These are phyloP conservation scores for Anastrepha obliqua DNA, from an alignment of 1,140 invertebrate genomes.

Conservation along the genomic window DNA sequence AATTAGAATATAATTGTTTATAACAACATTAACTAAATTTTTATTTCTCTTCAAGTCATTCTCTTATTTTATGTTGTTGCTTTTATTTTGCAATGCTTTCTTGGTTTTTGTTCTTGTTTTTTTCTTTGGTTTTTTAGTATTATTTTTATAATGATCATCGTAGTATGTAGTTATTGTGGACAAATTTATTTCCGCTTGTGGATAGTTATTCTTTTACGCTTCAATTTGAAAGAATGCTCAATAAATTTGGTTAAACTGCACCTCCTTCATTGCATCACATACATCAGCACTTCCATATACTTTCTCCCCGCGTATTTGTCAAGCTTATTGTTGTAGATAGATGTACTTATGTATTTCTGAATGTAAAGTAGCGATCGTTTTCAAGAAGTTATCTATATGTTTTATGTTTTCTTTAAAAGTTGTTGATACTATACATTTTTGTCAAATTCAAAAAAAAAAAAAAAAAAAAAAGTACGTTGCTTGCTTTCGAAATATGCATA, in stretches of 20 bases:
- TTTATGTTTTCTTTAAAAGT: background rate
- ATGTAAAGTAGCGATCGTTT: background rate
- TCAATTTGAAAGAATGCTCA: background rate
- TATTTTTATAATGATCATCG: conserved; percentile 39
- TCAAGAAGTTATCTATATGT: background rate
- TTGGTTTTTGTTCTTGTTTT: conserved; percentile 52
- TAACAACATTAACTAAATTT: conserved; percentile 59
- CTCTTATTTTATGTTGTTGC: conserved; percentile 52
- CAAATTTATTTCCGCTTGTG: conserved; percentile 46
- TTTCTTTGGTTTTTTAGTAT: conserved; percentile 7
- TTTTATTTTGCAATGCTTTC: conserved; percentile 50
- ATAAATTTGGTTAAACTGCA: background rate
- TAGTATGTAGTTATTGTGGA: conserved; percentile 55
- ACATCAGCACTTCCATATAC: background rate
- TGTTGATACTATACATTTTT: background rate
- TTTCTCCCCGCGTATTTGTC: too few relatives aligned
- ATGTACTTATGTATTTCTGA: background rate
- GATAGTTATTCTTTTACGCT: conserved; percentile 13
- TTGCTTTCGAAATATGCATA: background rate
- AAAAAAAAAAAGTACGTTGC: background rate
- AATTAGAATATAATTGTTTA: conserved; percentile 58
- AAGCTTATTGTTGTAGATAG: background rate
- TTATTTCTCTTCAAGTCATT: conserved; percentile 16
- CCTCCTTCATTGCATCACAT: background rate
- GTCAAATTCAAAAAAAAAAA: too few relatives aligned